Percentiles rank a stretch among this genome's conserved stretches.
Evolutionary conservation across 1,140 invertebrate genomes (phyloP).

Genomic region (Dreissena polymorpha): DNA sequence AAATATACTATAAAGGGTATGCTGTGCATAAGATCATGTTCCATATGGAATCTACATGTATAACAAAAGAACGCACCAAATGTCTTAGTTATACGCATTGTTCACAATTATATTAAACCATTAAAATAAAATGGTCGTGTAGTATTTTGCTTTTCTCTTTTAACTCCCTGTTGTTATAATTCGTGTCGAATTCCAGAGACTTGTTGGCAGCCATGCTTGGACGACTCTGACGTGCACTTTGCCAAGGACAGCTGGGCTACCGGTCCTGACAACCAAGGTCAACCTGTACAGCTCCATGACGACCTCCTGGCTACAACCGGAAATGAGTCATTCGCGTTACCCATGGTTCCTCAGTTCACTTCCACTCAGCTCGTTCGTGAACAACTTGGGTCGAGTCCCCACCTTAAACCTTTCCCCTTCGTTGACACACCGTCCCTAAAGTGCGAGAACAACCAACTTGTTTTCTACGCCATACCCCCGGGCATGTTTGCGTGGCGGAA

Average conservation of each 20-base stretch:
- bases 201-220: neutral
- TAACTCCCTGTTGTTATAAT: neutral
- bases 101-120: neutral
- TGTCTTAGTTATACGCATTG: neutral
- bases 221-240: constrained; percentile 1
- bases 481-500: constrained; percentile 47
- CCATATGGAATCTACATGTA: no score
- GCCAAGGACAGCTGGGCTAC: neutral
- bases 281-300: neutral
- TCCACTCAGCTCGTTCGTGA: neutral
- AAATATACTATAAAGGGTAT: no score
- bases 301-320: neutral
- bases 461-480: constrained; percentile 43
- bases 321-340: neutral
- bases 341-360: neutral
- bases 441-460: constrained; percentile 22
- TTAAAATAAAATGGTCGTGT: neutral
- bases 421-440: constrained; percentile 21
- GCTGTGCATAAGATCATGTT: no score
- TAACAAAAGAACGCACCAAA: no score
- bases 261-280: neutral
- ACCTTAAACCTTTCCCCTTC: neutral
- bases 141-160: neutral
- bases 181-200: neutral
- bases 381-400: neutral